These are phyloP conservation scores for Campylorhamphus procurvoides DNA, from an alignment of 2,113 vertebrate species.

Conservation along the genomic window DNA sequence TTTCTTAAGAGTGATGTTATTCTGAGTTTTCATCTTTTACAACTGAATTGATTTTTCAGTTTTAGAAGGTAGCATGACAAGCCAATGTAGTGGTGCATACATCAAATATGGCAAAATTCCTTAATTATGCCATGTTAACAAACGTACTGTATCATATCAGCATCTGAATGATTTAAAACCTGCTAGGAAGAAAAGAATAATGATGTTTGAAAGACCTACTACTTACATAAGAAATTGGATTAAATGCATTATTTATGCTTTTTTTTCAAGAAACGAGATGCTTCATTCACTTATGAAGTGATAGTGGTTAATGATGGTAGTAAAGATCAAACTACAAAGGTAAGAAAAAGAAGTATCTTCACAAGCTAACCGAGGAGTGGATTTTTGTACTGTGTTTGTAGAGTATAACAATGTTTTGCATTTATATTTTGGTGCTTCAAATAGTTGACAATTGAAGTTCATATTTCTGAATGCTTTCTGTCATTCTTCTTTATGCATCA, in stretches of 20 bases:
- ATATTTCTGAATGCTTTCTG: background rate
- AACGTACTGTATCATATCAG: background rate
- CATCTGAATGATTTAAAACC: background rate
- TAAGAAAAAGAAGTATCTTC: slow-evolving; percentile 43
- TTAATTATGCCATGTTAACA: background rate
- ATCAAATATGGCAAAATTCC: background rate
- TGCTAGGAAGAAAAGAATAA: background rate
- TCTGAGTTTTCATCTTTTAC: background rate
- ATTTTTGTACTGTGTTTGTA: background rate
- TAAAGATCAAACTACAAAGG: slow-evolving; percentile 92
- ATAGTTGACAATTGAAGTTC: background rate
- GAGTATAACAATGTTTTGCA: background rate
- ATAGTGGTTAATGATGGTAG: slow-evolving; percentile 96
- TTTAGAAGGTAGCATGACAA: background rate
- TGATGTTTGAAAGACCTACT: background rate
- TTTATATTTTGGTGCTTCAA: background rate
- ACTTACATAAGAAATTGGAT: background rate
- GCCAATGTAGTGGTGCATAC: fast-evolving
- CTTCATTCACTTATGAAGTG: slow-evolving; percentile 90
- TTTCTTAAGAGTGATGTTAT: background rate
- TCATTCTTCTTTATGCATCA: fast-evolving
- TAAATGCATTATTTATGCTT: background rate
- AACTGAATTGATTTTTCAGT: background rate
- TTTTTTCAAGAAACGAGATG: slow-evolving; percentile 80
- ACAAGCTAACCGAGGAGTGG: background rate